A percentile compares a stretch with the other conserved stretches of the same genome.
These are phyloP conservation scores for Halichoerus grypus DNA, from an alignment of 2,113 vertebrate species.

Conservation along the genomic window DNA sequence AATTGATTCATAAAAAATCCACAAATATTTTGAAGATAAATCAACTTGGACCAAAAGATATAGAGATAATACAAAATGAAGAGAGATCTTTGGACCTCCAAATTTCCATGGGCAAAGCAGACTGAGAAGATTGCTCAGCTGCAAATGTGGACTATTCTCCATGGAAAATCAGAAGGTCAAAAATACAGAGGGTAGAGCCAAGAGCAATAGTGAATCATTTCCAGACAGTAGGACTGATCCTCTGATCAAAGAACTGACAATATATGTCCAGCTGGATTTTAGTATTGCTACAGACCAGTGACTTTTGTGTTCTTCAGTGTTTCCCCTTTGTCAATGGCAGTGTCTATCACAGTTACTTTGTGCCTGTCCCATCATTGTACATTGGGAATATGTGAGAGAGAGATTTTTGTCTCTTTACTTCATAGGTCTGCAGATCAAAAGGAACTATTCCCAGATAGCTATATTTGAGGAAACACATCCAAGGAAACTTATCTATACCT, in stretches of 20 bases:
- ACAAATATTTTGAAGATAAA: conserved; percentile 4
- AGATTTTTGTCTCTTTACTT: conserved; percentile 46
- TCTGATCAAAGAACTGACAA: neutral
- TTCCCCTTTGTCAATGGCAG: neutral
- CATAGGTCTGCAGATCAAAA: neutral
- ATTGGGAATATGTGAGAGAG: neutral
- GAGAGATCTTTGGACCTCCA: neutral
- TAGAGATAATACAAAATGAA: neutral
- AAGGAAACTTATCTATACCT: neutral
- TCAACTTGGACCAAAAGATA: conserved; percentile 18
- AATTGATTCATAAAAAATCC: neutral
- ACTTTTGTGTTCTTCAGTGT: neutral
- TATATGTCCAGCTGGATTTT: neutral
- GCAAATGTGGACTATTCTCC: neutral
- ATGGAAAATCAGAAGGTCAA: neutral
- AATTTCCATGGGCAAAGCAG: neutral
- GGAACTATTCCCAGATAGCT: neutral
- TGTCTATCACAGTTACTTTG: neutral
- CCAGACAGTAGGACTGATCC: neutral
- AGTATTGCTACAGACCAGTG: neutral
- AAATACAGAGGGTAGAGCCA: neutral
- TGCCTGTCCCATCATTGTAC: neutral
- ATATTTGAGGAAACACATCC: neutral
- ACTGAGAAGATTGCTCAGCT: neutral
- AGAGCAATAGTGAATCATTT: neutral